Conservation (phyloP, 2,797 vertebrate genomes). For the Acipenser transmontanus region DNA sequence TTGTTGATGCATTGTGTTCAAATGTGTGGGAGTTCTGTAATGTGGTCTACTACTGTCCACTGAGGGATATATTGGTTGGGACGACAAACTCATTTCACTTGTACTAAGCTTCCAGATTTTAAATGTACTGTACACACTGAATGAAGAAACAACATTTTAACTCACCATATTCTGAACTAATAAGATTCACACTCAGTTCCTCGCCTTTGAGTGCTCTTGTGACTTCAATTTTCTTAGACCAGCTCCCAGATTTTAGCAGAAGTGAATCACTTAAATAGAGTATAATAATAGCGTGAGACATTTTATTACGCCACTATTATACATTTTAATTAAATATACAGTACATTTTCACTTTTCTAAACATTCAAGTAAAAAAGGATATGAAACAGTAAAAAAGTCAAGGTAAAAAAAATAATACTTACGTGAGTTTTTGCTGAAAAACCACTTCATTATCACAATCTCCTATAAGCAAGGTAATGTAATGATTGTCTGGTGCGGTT, state of each 20-base stretch:
- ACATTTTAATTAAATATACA: background rate
- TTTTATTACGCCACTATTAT: background rate
- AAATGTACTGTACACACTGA: too few species aligned
- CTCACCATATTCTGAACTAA: conserved; percentile 93
- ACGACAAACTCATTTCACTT: too few species aligned
- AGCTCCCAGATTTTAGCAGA: conserved; percentile 76
- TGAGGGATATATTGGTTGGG: too few species aligned
- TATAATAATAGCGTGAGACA: background rate
- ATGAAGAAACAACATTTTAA: conserved; percentile 15
- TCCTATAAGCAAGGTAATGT: conserved; percentile 76
- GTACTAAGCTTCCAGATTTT: too few species aligned
- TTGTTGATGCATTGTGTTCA: too few species aligned
- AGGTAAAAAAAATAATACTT: conserved; percentile 38
- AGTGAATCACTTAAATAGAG: conserved; percentile 67
- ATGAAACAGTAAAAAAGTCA: too few species aligned
- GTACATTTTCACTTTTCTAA: background rate
- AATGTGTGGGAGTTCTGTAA: too few species aligned
- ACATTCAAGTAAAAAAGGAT: too few species aligned
- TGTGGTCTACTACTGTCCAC: too few species aligned
- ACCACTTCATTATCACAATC: conserved; percentile 81
- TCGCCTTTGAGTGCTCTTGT: conserved; percentile 68
- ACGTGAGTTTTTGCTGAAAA: conserved; percentile 86
- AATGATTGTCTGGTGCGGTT: conserved; percentile 78
- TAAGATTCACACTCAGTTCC: conserved; percentile 80
- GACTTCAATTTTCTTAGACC: conserved; percentile 85